phyloP scores from a whole-genome alignment of 2,113 vertebrate genomes.

The Alouatta palliata region DNA sequence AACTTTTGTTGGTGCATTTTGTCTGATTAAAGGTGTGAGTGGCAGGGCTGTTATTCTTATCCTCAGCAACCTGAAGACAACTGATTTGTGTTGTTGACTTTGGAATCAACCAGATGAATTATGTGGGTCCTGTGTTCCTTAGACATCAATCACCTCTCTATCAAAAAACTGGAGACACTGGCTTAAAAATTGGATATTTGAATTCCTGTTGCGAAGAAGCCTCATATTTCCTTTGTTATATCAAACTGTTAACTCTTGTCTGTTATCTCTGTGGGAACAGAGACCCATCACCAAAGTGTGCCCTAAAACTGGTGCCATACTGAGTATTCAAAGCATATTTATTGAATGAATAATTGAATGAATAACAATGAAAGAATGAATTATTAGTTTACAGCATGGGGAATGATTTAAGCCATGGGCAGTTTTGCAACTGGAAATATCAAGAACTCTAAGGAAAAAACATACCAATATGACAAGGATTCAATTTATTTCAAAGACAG shows the following conservation, averaged over 20 bases:
- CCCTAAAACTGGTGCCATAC: neutral
- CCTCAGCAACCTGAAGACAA: neutral
- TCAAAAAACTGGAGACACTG: neutral
- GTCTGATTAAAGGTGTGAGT: neutral
- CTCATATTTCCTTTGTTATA: neutral
- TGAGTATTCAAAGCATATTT: neutral
- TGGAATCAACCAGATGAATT: neutral
- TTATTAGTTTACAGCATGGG: neutral
- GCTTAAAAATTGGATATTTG: neutral
- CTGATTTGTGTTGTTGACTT: conserved; percentile 40
- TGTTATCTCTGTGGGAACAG: neutral
- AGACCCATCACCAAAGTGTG: neutral
- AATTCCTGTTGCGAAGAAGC: neutral
- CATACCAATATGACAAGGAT: neutral
- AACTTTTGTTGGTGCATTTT: neutral
- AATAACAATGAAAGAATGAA: neutral
- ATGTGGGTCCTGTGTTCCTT: neutral
- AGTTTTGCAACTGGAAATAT: neutral
- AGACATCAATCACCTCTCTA: neutral
- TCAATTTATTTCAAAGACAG: neutral
- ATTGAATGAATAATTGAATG: neutral
- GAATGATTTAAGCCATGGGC: neutral
- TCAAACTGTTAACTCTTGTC: neutral
- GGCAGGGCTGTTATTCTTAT: neutral
- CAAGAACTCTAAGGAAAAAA: neutral